These are phyloP conservation scores for Pherbina coryleti DNA, from an alignment of 2,888 invertebrate genomes.

Conservation along the genomic window DNA sequence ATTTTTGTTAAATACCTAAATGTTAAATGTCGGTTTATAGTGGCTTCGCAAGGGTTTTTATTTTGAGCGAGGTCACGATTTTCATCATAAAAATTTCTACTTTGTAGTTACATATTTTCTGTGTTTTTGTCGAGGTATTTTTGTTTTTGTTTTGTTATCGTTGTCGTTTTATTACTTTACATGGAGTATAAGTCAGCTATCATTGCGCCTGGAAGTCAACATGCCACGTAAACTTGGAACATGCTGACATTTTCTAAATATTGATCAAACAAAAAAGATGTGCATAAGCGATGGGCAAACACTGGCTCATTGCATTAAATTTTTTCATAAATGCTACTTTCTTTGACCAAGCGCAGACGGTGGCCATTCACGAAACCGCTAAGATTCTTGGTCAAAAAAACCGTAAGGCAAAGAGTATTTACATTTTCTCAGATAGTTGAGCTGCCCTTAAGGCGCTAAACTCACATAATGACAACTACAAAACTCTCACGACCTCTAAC, in stretches of 20 bases:
- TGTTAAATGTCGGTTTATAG: not conserved
- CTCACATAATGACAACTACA: too few relatives aligned
- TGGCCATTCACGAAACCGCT: too few relatives aligned
- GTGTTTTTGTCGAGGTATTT: not conserved
- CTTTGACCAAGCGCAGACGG: too few relatives aligned
- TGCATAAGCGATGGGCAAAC: slow-evolving; percentile 49
- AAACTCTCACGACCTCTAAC: too few relatives aligned
- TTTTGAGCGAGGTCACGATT: slow-evolving; percentile 24
- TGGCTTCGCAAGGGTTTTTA: not conserved
- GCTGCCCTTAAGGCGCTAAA: too few relatives aligned
- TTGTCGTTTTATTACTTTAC: not conserved
- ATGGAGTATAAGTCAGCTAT: not conserved
- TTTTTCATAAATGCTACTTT: not conserved
- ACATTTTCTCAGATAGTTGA: too few relatives aligned
- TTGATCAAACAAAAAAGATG: slow-evolving; percentile 61
- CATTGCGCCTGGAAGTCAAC: slow-evolving; percentile 23
- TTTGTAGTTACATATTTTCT: slow-evolving; percentile 3
- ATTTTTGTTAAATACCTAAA: not conserved
- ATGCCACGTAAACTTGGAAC: slow-evolving; percentile 40
- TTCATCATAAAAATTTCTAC: not conserved
- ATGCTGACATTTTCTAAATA: slow-evolving; percentile 53
- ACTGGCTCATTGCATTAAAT: not conserved
- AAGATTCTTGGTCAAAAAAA: too few relatives aligned
- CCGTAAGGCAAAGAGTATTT: too few relatives aligned
- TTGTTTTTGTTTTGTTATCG: not conserved